phyloP scores from a whole-genome alignment of 2,113 vertebrate species.

The Procavia capensis region DNA sequence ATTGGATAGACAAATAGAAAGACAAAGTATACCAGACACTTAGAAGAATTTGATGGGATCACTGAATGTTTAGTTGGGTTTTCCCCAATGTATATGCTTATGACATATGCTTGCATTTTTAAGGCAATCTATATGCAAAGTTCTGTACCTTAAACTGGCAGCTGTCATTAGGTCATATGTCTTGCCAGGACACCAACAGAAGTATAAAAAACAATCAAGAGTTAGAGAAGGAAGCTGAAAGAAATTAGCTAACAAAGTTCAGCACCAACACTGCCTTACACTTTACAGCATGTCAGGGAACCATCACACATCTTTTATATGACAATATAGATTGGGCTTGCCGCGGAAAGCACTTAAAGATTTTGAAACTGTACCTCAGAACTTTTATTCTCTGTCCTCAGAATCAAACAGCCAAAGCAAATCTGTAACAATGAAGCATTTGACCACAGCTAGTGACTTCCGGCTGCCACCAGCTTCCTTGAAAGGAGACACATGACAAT shows the following conservation, averaged over 20 bases:
- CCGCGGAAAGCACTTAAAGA: background rate
- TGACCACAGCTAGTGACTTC: background rate
- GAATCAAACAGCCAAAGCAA: background rate
- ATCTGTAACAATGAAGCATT: background rate
- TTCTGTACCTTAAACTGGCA: background rate
- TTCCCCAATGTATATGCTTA: background rate
- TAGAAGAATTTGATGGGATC: background rate
- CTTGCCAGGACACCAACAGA: background rate
- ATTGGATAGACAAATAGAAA: background rate
- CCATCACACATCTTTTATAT: background rate
- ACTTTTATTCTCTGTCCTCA: background rate
- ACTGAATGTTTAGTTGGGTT: slow-evolving; percentile 28
- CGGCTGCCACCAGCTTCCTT: background rate
- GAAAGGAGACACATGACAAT: background rate
- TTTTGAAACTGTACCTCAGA: slow-evolving; percentile 4
- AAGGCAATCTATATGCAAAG: slow-evolving; percentile 23
- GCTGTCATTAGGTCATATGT: background rate
- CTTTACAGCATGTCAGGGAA: background rate
- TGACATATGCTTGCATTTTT: background rate
- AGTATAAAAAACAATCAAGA: background rate
- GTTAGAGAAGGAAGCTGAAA: background rate
- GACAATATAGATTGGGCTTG: background rate
- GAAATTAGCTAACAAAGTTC: background rate
- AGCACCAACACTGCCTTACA: background rate
- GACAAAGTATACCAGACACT: background rate